A percentile compares a stretch with the other conserved stretches of the same genome.
Conservation (phyloP, 2,113 vertebrate genomes). For the Ondatra zibethicus region DNA sequence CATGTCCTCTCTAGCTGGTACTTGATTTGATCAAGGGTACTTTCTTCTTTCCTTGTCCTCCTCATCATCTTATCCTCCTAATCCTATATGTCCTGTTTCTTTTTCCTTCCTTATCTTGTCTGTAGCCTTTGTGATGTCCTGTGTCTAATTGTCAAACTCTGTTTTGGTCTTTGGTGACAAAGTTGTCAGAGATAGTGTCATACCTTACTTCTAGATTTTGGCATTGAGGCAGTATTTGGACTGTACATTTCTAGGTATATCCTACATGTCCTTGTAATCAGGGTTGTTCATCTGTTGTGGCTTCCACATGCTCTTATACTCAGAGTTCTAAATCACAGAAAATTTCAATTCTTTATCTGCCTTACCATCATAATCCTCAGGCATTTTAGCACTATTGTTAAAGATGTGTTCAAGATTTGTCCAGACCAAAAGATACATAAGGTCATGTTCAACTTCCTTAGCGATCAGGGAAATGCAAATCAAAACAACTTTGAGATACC, state of each 20-base stretch:
- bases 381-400: too few species aligned
- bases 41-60: not conserved
- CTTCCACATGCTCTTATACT: not conserved
- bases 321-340: not conserved
- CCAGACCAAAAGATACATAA: too few species aligned
- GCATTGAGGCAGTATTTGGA: not conserved
- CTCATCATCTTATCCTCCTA: not conserved
- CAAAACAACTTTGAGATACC: too few species aligned
- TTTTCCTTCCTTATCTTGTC: not conserved
- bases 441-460: too few species aligned
- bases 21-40: not conserved
- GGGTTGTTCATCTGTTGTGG: not conserved
- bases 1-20: not conserved
- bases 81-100: not conserved
- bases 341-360: not conserved
- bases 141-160: not conserved
- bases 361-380: not conserved
- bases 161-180: not conserved
- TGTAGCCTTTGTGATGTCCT: not conserved
- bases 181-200: not conserved
- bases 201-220: not conserved
- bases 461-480: too few species aligned
- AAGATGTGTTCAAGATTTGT: too few species aligned
- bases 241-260: not conserved
- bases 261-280: not conserved